A percentile compares a stretch with the other conserved stretches of the same genome.
Conservation (phyloP, 1,140 invertebrate species). For the Xylocopa sonorina region DNA sequence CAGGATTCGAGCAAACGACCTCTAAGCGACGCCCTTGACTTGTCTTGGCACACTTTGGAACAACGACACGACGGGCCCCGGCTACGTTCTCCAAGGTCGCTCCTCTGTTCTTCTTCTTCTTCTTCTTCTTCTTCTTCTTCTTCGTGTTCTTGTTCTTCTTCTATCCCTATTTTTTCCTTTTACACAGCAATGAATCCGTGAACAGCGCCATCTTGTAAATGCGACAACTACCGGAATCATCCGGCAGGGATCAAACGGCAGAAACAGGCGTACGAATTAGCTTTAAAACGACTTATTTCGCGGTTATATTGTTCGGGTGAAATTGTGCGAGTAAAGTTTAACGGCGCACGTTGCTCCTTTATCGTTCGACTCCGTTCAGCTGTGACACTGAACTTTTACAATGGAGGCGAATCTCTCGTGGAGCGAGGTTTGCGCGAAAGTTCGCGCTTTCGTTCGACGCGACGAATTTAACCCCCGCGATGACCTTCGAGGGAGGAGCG, state of each 20-base stretch:
- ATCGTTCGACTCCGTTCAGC: background rate
- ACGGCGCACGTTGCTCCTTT: slow-evolving; percentile 2
- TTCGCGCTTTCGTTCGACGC: background rate
- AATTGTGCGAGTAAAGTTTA: slow-evolving; percentile 17
- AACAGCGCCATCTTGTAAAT: slow-evolving; percentile 20
- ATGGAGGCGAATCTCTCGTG: background rate
- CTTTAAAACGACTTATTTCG: slow-evolving; percentile 27
- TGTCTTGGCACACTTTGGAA: slow-evolving; percentile 28
- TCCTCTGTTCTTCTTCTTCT: no score
- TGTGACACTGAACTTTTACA: background rate
- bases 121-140: no score
- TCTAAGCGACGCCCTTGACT: slow-evolving; percentile 53
- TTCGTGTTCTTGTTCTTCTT: no score
- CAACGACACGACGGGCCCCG: background rate
- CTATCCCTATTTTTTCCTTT: slow-evolving; percentile 30
- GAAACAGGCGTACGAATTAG: slow-evolving; percentile 30
- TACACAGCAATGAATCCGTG: slow-evolving; percentile 29
- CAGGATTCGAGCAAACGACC: slow-evolving; percentile 56
- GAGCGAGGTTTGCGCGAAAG: background rate
- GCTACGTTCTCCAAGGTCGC: slow-evolving; percentile 5
- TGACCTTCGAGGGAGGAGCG: background rate
- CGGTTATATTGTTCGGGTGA: background rate
- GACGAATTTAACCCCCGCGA: background rate
- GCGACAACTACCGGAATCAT: background rate
- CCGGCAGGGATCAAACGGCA: background rate